Base-by-base conservation (phyloP, 92 coral and sea anemone species). In the Epizoanthus rinbou region DNA sequence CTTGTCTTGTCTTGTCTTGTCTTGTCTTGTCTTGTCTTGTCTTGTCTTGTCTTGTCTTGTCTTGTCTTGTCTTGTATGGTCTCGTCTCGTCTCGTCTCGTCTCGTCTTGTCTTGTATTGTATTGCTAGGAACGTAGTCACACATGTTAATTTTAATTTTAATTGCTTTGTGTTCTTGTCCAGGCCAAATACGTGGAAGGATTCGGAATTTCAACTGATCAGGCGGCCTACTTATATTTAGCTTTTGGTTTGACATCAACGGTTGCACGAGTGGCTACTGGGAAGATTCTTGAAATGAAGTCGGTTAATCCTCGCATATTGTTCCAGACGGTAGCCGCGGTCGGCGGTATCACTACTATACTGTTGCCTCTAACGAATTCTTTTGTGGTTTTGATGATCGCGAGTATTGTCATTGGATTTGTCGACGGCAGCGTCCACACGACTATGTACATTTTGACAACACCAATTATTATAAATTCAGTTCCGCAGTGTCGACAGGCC, bases 111-210 rank as follows among this genome's bases (percentile, higher is more conserved):
- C 31, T 2, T 28, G 31, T 28, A 0, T 2, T 28, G 31, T 28
- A 0, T 2, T 28, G 31, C 2, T 2, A n/a, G n/a, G n/a, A 2
- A 28, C 2, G 31, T n/a, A n/a, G n/a, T n/a, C n/a, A n/a, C n/a
- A n/a, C n/a, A n/a, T n/a, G n/a, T n/a, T n/a, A n/a, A n/a, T n/a
- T n/a, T 28, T 28, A 28, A 0, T 28, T 28, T 28, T 28, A 28
- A 28, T 28, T 28, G 31, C 1, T 28, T 28, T 28, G 31, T 28
- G 31, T 28, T 28, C 31, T 6, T 9, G n/a, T 43, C 50, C 79
- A 74, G 79, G 79, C 79, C 17, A 54, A 74, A 13, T 74, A 74
- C 41, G 79, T 39, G 3, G 52, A 75, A 28, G 80, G 80, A 75
- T 53, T 75, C 9, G 80, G 80, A 16, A 75, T 75, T 33, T 35